A percentile compares a stretch with the other conserved stretches of the same genome.
Conservation (phyloP, 2,113 vertebrate genomes). For the Antidorcas marsupialis region DNA sequence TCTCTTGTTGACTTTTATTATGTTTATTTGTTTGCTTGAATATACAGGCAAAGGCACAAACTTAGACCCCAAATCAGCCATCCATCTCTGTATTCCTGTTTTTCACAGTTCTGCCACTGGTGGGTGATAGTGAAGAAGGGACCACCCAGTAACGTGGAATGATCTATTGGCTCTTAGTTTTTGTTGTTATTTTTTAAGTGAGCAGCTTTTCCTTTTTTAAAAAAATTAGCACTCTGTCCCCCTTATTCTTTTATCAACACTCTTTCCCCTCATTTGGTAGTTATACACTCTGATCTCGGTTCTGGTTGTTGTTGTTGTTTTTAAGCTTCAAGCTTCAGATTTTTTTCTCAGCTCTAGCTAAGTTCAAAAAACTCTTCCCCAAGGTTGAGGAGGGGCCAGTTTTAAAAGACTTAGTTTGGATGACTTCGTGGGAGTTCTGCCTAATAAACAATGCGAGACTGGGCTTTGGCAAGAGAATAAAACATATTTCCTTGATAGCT, state of each 20-base stretch:
- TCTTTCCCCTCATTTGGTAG: constrained; percentile 16
- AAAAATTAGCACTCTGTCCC: neutral
- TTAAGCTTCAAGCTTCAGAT: neutral
- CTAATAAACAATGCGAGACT: constrained; percentile 46
- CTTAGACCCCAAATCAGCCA: constrained; percentile 18
- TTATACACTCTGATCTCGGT: neutral
- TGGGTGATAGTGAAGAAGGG: constrained; percentile 64
- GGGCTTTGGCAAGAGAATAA: constrained; percentile 55
- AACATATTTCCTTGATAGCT: constrained; percentile 49
- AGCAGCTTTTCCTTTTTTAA: neutral
- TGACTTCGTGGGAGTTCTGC: constrained; percentile 54
- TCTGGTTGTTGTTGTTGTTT: neutral
- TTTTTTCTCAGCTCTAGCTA: neutral
- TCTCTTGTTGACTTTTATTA: neutral
- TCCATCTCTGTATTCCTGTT: constrained; percentile 27
- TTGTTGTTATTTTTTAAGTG: neutral
- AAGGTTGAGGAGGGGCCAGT: neutral
- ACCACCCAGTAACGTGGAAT: constrained; percentile 63
- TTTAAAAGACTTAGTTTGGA: constrained; percentile 43
- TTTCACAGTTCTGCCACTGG: constrained; percentile 54
- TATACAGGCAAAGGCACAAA: neutral
- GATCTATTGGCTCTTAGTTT: neutral
- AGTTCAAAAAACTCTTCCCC: constrained; percentile 28
- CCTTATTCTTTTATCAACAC: neutral
- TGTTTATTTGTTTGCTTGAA: constrained; percentile 19